Base-by-base conservation (phyloP, 2,797 vertebrate genomes). In the Dipus sagitta region DNA sequence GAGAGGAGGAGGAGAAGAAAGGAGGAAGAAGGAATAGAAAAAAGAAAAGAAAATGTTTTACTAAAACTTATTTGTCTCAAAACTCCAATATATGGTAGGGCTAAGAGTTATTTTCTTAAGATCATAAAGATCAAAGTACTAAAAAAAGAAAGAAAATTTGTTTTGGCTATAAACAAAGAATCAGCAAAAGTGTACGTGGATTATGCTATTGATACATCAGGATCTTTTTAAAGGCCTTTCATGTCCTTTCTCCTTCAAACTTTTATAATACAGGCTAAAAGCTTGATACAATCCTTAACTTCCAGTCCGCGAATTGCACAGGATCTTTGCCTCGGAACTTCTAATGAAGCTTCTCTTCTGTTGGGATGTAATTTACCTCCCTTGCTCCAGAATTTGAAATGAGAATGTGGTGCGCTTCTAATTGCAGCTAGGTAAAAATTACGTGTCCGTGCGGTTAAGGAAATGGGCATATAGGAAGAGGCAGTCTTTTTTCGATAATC, bases 191-290 rank as follows among this genome's bases (percentile, higher is more conserved):
- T 82, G 89, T 24, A n/a, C 12, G 74, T 71, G 83, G 54, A 38
- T 60, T 12, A 28, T 5, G 14, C 32, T 62, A 60, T 72, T 32
- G 81, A 60, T 34, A 24, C 20, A 17, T 32, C 62, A 78, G 72
- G 64, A 52, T 74, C 71, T 84, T 86, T 92, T 80, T 21, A 20
- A 84, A 94, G 91, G 82, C 26, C 75, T 96, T 95, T 96, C 93
- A 86, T 74, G 90, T 95, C 60, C 34, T 80, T 77, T 78, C 92
- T 91, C 67, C 90, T 95, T 94, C 95, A 74, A 95, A 95, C 90
- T 96, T 96, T 93, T 90, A 96, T 74, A 93, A 89, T 71, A 90
- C 79, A 83, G 85, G 76, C 82, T 90, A 91, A 94, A 95, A 93
- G 86, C 80, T 74, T 13, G 88, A 94, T 86, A 88, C 52, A 60